Percentiles rank a stretch among this genome's conserved stretches.
Evolutionary conservation across 2,113 vertebrate genomes (phyloP).

Genomic region (Micronycteris hirsuta): DNA sequence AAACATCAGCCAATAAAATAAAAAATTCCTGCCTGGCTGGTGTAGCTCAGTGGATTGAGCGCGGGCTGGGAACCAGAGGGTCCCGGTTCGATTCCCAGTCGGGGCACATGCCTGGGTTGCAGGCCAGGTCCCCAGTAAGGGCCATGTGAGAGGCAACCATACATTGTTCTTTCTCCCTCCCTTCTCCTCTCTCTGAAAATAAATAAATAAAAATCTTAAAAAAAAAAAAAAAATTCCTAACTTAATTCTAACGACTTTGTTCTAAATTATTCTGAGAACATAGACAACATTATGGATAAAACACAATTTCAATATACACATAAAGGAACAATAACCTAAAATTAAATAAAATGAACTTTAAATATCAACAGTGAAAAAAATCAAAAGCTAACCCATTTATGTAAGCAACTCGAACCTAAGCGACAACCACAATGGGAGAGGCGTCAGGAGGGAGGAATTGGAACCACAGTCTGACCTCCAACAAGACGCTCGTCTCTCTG

Average conservation of each 20-base stretch:
- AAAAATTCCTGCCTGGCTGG: neutral
- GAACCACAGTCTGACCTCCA: neutral
- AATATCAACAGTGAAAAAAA: neutral
- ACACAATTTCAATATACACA: neutral
- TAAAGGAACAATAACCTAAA: neutral
- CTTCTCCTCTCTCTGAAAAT: too few species aligned
- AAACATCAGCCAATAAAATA: neutral
- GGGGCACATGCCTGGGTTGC: too few species aligned
- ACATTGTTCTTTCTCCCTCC: too few species aligned
- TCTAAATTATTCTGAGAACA: constrained; percentile 29
- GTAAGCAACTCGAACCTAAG: neutral
- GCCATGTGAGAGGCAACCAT: too few species aligned
- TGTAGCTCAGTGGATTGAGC: too few species aligned
- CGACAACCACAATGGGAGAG: neutral
- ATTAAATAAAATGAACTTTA: constrained; percentile 29
- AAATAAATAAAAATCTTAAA: too few species aligned
- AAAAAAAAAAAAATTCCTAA: constrained; percentile 17
- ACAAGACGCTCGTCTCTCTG: neutral
- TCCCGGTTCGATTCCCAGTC: too few species aligned
- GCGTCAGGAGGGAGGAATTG: neutral
- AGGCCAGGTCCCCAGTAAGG: too few species aligned
- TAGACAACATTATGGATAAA: neutral
- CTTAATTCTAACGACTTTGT: constrained; percentile 7
- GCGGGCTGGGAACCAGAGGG: too few species aligned
- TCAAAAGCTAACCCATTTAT: neutral